Evolutionary conservation across 2,113 vertebrate species (phyloP).

Genomic region (Lutjanus erythropterus): DNA sequence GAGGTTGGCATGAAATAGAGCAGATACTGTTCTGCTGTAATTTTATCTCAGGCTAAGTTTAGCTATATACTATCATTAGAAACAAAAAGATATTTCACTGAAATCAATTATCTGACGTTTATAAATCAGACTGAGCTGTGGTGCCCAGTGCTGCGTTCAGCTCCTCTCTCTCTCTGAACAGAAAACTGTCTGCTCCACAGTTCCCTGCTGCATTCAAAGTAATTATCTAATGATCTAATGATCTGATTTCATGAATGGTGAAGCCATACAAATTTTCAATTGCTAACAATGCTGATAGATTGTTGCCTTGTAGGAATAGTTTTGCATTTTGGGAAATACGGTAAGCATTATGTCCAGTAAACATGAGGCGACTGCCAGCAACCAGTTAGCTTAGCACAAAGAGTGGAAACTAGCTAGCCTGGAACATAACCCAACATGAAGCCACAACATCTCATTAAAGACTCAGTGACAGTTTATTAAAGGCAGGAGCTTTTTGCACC

Average conservation of each 20-base stretch:
- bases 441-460: too few relatives aligned
- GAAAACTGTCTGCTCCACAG: neutral
- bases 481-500: too few relatives aligned
- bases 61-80: neutral
- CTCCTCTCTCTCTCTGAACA: neutral
- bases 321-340: neutral
- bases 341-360: too few relatives aligned
- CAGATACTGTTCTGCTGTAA: conserved; percentile 3
- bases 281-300: too few relatives aligned
- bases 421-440: neutral
- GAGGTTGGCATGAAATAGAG: neutral
- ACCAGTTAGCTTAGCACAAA: neutral
- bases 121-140: neutral
- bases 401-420: neutral
- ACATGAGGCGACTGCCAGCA: neutral
- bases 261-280: neutral
- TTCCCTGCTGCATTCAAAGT: neutral
- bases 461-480: too few relatives aligned
- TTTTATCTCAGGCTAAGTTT: conserved; percentile 24
- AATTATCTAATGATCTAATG: neutral
- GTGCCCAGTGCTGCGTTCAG: neutral
- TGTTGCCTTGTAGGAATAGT: neutral
- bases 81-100: conserved; percentile 2
- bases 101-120: neutral
- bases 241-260: too few relatives aligned